Conservation (phyloP, 2,113 vertebrate species). For the Abramis brama region DNA sequence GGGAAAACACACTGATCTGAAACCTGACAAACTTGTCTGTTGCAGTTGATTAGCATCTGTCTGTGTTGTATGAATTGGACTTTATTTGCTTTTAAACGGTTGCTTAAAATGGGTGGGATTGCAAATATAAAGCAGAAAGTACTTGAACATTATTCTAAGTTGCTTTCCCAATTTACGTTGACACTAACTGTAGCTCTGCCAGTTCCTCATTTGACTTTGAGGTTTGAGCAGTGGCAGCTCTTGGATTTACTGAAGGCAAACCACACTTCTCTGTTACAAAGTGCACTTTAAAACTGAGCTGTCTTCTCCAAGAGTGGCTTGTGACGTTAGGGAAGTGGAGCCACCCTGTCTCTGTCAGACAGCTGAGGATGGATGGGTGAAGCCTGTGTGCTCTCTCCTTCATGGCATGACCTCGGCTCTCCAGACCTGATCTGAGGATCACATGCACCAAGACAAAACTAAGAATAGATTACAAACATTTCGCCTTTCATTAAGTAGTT, state of each 20-base stretch:
- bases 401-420: background rate
- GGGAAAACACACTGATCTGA: no score
- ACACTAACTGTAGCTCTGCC: background rate
- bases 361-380: constrained; percentile 53
- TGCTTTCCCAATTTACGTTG: background rate
- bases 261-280: constrained; percentile 28
- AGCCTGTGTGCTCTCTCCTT: constrained; percentile 14
- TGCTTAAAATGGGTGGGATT: background rate
- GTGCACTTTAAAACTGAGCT: constrained; percentile 13
- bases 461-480: constrained; percentile 59
- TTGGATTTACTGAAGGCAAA: constrained; percentile 27
- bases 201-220: constrained; percentile 14
- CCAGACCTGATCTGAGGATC: constrained; percentile 38
- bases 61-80: no score
- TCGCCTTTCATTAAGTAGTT: constrained; percentile 46
- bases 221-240: constrained; percentile 3
- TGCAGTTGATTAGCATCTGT: no score
- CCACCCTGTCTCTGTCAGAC: constrained; percentile 50
- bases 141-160: background rate
- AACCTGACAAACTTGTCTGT: no score
- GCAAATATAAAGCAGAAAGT: background rate
- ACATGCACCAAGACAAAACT: constrained; percentile 57
- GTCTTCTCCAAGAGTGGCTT: constrained; percentile 28
- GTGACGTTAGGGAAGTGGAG: constrained; percentile 42
- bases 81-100: background rate